A percentile compares a stretch with the other conserved stretches of the same genome.
Conservation (phyloP, 2,888 invertebrate genomes). For the Agriopis aurantiaria region DNA sequence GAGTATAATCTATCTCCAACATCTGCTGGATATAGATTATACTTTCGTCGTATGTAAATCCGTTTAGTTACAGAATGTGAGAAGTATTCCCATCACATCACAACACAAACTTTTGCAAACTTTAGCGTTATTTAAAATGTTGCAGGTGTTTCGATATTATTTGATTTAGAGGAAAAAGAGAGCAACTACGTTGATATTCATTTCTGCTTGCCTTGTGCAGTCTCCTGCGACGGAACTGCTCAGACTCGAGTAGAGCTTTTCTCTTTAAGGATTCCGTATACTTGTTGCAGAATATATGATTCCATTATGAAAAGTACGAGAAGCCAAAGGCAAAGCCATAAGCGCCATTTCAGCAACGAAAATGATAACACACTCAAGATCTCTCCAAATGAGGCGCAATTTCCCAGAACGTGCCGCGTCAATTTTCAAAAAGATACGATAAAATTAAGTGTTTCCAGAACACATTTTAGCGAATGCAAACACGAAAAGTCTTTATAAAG, state of each 20-base stretch:
- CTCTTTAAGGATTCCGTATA: background rate
- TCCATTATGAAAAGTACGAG: background rate
- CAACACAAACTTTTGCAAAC: too few species aligned
- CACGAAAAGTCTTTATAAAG: constrained; percentile 34
- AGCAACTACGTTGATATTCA: too few species aligned
- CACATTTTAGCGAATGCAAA: constrained; percentile 38
- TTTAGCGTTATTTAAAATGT: too few species aligned
- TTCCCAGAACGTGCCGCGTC: constrained; percentile 12
- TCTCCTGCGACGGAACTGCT: background rate
- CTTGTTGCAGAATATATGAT: background rate
- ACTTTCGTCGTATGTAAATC: too few species aligned
- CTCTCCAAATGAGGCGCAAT: constrained; percentile 28
- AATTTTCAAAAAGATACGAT: constrained; percentile 34
- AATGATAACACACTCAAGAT: constrained; percentile 17
- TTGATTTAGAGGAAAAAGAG: too few species aligned
- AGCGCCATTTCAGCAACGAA: constrained; percentile 6
- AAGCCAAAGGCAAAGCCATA: background rate
- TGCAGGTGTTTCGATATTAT: too few species aligned
- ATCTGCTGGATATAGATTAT: too few species aligned
- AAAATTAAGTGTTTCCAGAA: constrained; percentile 41
- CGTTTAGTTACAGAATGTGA: too few species aligned
- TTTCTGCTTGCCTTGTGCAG: too few species aligned
- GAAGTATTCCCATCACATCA: too few species aligned
- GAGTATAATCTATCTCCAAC: too few species aligned
- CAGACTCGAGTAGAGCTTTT: background rate